Evolutionary conservation across 2,113 vertebrate species (phyloP), one percentile per base, ranked within the genome.

Genomic region (Smithornis capensis): DNA sequence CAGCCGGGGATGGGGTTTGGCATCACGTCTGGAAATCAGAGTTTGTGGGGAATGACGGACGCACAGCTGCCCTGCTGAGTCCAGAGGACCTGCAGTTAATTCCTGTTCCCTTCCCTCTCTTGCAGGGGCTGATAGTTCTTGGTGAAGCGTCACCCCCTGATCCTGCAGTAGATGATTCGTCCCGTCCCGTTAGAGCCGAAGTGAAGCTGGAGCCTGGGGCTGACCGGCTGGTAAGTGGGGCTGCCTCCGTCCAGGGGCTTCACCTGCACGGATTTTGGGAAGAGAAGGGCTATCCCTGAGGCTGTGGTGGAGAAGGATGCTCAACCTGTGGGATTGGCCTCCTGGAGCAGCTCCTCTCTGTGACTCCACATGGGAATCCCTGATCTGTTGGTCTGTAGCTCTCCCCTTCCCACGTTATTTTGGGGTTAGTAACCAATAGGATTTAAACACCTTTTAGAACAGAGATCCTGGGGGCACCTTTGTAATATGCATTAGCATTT

Each of bases 91-190:
- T 28, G 11, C 38, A 2, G n/a, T 62, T 60, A 60, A 77, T 79
- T 38, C 68, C 89, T 60, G 42, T 91, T 97, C 71, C 90, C 69
- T 96, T 79, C 80, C 76, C 64, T 96, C 76, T 94, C 50, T 96
- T 65, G 3, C 93, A 99, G 99, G 99, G 99, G 52, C 98, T 98
- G 67, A 98, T 99, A 90, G 98, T 99, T 95, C 97, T 99, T 68
- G 99, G 98, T 50, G 99, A 99, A 27, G 95, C 93, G 1, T 91
- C 98, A 11, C 93, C 98, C 77, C 91, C 97, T 35, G 97, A 97
- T 4, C 95, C 98, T 79, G 87, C 97, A 33, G 84, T 75, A 83
- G 96, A 97, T 65, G 98, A 98, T 65, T 60, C 95, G 0, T 78
- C 97, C 84, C 97, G 93, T 92, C 89, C 97, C 6, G 19, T 96